A percentile compares a stretch with the other conserved stretches of the same genome.
Conservation (phyloP, 2,797 vertebrate species). For the Gephyroberyx darwinii region DNA sequence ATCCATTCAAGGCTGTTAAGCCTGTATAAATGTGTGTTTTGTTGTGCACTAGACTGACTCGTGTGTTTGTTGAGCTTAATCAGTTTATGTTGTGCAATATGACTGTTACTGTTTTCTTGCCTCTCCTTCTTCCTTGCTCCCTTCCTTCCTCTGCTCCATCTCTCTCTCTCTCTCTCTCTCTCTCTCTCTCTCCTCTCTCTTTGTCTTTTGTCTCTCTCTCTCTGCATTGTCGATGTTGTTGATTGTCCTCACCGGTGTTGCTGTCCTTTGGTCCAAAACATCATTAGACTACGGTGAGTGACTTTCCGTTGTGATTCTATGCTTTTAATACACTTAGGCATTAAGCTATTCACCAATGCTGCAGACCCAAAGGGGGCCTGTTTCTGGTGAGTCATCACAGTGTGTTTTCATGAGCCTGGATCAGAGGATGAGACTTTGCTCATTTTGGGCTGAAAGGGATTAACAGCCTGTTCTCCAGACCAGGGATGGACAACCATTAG, state of each 20-base stretch:
- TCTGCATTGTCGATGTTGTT: constrained; percentile 50
- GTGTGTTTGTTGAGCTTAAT: constrained; percentile 53
- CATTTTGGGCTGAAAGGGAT: too few relatives aligned
- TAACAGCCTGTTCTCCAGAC: too few relatives aligned
- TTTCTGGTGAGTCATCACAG: too few relatives aligned
- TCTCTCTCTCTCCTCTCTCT: background rate
- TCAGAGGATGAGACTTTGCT: too few relatives aligned
- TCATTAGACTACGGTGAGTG: constrained; percentile 83
- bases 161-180: constrained; percentile 2
- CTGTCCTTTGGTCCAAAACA: constrained; percentile 62
- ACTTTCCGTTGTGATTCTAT: constrained; percentile 41
- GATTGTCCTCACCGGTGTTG: constrained; percentile 69
- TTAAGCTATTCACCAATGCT: background rate
- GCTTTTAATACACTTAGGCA: constrained; percentile 18
- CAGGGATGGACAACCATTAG: too few relatives aligned
- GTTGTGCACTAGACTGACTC: constrained; percentile 40
- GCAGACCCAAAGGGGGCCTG: too few relatives aligned
- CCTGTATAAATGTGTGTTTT: constrained; percentile 35
- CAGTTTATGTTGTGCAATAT: constrained; percentile 62
- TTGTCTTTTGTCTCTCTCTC: constrained; percentile 22
- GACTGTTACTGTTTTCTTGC: constrained; percentile 67
- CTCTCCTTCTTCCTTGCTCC: constrained; percentile 28
- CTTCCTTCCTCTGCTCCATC: constrained; percentile 6
- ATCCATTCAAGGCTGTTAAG: constrained; percentile 15
- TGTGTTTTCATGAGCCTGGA: too few relatives aligned